phyloP scores from a whole-genome alignment of 2,113 vertebrate genomes.

The Scartelaos histophorus region DNA sequence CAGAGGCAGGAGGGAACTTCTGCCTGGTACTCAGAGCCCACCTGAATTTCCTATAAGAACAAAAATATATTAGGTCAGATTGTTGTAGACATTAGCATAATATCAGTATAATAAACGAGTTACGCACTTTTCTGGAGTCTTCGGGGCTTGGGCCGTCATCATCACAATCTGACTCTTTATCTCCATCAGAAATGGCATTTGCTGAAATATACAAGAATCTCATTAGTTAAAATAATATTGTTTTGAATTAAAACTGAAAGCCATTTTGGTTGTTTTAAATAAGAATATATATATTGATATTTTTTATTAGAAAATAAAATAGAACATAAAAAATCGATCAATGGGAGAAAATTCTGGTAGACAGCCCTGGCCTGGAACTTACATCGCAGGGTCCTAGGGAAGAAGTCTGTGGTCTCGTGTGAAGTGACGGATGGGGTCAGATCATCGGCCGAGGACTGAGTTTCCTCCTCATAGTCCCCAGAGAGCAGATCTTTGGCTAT shows the following conservation, averaged over 20 bases:
- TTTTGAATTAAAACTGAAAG: no score
- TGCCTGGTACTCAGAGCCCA: conserved; percentile 94
- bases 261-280: no score
- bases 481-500: conserved; percentile 98
- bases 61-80: background rate
- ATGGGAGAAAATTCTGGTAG: no score
- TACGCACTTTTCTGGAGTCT: conserved; percentile 89
- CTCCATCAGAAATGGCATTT: conserved; percentile 90
- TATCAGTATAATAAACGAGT: background rate
- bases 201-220: conserved; percentile 71
- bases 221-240: background rate
- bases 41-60: conserved; percentile 91
- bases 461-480: conserved; percentile 96
- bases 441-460: conserved; percentile 97
- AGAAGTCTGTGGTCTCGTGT: conserved; percentile 95
- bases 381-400: conserved; percentile 96
- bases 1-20: conserved; percentile 89
- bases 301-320: no score
- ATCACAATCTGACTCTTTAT: conserved; percentile 94
- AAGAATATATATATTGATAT: no score
- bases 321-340: no score
- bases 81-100: background rate
- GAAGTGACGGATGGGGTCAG: conserved; percentile 96
- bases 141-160: conserved; percentile 89
- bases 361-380: conserved; percentile 56